These are phyloP conservation scores for Hypselothyrea guttata DNA, from an alignment of 2,888 invertebrate genomes.

Conservation along the genomic window DNA sequence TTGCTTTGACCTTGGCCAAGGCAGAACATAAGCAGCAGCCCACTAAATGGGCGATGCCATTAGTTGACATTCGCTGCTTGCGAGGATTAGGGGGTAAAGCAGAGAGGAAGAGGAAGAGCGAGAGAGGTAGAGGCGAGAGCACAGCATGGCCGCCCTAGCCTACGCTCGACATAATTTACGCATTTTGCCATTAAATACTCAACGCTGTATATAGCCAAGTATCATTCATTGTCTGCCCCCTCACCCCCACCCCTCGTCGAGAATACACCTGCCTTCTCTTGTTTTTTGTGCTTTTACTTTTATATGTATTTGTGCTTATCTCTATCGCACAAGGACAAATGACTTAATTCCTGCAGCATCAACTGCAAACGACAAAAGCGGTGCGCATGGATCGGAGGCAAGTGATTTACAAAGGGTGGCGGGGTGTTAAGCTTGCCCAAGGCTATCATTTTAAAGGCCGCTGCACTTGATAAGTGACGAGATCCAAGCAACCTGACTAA, in stretches of 20 bases:
- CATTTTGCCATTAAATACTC: conserved; percentile 80
- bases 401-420: not conserved
- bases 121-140: not conserved
- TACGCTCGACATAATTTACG: conserved; percentile 79
- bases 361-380: conserved; percentile 35
- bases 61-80: conserved; percentile 47
- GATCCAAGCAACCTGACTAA: no score
- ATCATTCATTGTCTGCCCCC: conserved; percentile 1
- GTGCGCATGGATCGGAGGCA: conserved; percentile 1
- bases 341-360: conserved; percentile 69
- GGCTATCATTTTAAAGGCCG: no score
- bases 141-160: conserved; percentile 26
- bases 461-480: no score
- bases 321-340: conserved; percentile 74
- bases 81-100: not conserved
- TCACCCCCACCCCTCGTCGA: not conserved
- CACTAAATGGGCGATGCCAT: conserved; percentile 58
- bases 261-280: not conserved
- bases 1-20: conserved; percentile 65
- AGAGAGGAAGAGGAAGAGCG: not conserved
- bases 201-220: conserved; percentile 23
- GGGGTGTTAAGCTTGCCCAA: not conserved
- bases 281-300: not conserved
- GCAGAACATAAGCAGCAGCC: conserved; percentile 16
- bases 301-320: conserved; percentile 50